phyloP scores from a whole-genome alignment of 1,140 invertebrate species.

The Drosophila tani region DNA sequence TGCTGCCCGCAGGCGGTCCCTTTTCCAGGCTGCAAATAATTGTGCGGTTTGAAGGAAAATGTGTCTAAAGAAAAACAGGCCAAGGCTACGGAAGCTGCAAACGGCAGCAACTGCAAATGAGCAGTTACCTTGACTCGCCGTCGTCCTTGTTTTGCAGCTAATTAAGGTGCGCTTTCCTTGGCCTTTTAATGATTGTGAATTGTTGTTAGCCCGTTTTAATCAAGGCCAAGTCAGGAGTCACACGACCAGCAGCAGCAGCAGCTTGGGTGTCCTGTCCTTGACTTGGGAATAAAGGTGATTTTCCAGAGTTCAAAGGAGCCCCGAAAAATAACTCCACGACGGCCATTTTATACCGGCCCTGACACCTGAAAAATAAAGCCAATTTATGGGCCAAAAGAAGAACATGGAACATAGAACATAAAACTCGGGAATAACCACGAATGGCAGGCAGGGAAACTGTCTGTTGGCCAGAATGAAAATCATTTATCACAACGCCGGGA shows the following conservation, averaged over 20 bases:
- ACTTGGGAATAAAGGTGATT: not conserved
- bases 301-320: constrained; percentile 40
- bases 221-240: constrained; percentile 56
- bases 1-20: constrained; percentile 34
- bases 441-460: constrained; percentile 61
- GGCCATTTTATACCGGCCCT: constrained; percentile 31
- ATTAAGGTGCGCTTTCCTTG: constrained; percentile 38
- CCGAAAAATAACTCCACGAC: constrained; percentile 26
- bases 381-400: constrained; percentile 48
- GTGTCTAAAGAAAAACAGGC: constrained; percentile 2
- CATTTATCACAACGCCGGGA: constrained; percentile 71
- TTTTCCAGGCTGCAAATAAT: constrained; percentile 60
- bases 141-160: constrained; percentile 51
- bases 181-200: constrained; percentile 40
- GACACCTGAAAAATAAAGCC: constrained; percentile 58
- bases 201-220: constrained; percentile 17
- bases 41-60: constrained; percentile 59
- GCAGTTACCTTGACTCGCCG: constrained; percentile 57
- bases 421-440: constrained; percentile 23
- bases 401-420: constrained; percentile 38
- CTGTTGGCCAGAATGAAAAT: constrained; percentile 49
- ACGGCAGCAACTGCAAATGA: constrained; percentile 78
- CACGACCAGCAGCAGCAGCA: constrained; percentile 66
- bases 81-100: constrained; percentile 44
- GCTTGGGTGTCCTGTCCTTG: constrained; percentile 75